Evolutionary conservation across 2,113 vertebrate genomes (phyloP), one percentile per base, ranked within the genome.

Genomic region (Accipiter cooperii): DNA sequence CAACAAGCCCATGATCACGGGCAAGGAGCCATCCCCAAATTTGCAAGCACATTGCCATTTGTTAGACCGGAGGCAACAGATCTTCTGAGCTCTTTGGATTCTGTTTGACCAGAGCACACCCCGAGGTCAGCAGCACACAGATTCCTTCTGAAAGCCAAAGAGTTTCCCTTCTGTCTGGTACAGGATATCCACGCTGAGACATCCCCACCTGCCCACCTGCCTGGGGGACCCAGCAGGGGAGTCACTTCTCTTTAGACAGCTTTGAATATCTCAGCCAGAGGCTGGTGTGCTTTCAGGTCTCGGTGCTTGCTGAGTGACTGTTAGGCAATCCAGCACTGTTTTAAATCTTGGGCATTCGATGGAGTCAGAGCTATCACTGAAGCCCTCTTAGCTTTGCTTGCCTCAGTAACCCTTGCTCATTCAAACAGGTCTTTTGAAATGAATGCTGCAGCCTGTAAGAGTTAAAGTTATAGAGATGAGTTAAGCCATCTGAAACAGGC

Each of bases 261-360:
- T 73, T 74, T 55, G 84, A 42, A 60, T 54, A 10, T 40, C 80
- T 69, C 13, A 12, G 73, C 28, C 60, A 73, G 58, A 40, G 54
- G 52, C 51, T 24, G 9, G 12, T 1, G 24, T 31, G 55, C 70
- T 52, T 25, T 24, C 2, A 51, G 17, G 11, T 76, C 54, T 86
- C 5, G 2, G 73, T 42, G 57, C 22, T 38, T 1, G 2, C 58
- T 5, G 17, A 21, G 36, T 1, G 40, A 4, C 33, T 17, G 10
- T 49, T 10, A 40, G 52, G 31, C 70, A 38, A 9, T 2, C 47
- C 74, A 31, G 71, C 34, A 2, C 54, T 29, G 54, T 1, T 38
- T 83, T 57, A 24, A 12, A 31, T 38, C 54, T 51, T 1, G 4
- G 2, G 2, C 28, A 10, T 28, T 21, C 6, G 6, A 0, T 26